Evolutionary conservation across 2,888 invertebrate species (phyloP).

Genomic region (Neuroscelio doddi): DNA sequence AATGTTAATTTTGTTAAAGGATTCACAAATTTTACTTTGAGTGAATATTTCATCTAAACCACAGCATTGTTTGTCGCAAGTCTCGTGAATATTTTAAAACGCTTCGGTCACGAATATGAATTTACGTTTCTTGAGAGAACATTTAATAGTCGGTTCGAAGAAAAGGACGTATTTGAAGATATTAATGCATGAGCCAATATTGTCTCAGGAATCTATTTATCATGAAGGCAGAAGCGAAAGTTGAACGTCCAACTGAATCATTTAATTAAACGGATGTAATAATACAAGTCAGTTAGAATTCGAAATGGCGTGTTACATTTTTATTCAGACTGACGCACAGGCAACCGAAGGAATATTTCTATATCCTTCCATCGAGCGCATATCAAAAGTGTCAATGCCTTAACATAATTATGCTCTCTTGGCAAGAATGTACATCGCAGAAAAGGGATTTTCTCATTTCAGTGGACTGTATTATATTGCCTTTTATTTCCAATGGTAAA

Average conservation of each 20-base stretch:
- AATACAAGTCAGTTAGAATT: not conserved
- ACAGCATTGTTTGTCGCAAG: slow-evolving; percentile 14
- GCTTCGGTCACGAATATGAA: slow-evolving; percentile 11
- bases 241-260: slow-evolving; percentile 23
- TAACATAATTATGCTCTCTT: not conserved
- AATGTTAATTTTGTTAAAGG: too few relatives aligned
- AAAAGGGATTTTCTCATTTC: not conserved
- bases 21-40: too few relatives aligned
- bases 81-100: slow-evolving; percentile 25
- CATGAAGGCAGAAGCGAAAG: slow-evolving; percentile 30
- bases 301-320: not conserved
- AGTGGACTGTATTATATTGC: not conserved
- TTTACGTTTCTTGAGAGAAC: slow-evolving; percentile 17
- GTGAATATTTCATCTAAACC: too few relatives aligned
- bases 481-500: not conserved
- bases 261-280: slow-evolving; percentile 5
- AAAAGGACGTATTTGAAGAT: slow-evolving; percentile 12
- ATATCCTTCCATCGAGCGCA: too few relatives aligned
- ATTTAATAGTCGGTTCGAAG: slow-evolving; percentile 8
- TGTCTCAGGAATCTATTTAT: slow-evolving; percentile 34
- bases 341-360: not conserved
- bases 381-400: not conserved
- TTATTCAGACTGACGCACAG: not conserved
- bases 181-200: slow-evolving; percentile 17
- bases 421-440: too few relatives aligned